These are phyloP conservation scores for Choloepus didactylus DNA, from an alignment of 2,797 vertebrate genomes.

Conservation along the genomic window DNA sequence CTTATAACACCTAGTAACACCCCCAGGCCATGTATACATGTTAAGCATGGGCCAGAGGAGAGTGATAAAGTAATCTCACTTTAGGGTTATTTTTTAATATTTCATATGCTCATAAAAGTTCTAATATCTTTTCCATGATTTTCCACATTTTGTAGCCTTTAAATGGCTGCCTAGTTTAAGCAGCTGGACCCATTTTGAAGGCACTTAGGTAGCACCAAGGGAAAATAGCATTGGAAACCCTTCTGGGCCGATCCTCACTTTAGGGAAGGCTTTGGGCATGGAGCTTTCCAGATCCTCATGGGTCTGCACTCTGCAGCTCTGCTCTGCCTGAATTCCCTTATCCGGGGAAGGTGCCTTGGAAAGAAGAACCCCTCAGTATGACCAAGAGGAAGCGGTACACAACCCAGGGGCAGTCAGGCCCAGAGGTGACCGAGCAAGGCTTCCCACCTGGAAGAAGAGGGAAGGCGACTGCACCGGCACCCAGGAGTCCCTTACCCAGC, in stretches of 20 bases:
- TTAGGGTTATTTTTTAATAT: constrained; percentile 65
- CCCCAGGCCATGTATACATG: background rate
- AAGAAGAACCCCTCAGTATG: background rate
- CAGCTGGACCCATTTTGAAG: constrained; percentile 7
- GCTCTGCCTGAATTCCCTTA: background rate
- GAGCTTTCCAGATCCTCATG: background rate
- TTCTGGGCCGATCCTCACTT: background rate
- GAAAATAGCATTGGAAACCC: background rate
- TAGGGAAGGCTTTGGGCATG: background rate
- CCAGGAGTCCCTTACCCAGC: background rate
- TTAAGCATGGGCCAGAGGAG: background rate
- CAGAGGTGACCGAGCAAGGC: background rate
- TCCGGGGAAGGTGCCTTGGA: background rate
- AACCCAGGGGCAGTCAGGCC: background rate
- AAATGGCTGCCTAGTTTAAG: background rate
- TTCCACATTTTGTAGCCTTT: constrained; percentile 1
- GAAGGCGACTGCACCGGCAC: fast-evolving
- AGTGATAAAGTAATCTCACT: background rate
- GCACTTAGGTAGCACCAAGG: background rate
- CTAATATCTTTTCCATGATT: constrained; percentile 43
- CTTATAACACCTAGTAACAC: background rate
- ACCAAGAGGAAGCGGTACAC: background rate
- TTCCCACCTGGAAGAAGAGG: background rate
- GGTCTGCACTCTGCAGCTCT: background rate
- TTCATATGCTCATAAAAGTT: constrained; percentile 48